Base-by-base conservation (phyloP, 2,888 invertebrate species). In the Keiferia lycopersicella region DNA sequence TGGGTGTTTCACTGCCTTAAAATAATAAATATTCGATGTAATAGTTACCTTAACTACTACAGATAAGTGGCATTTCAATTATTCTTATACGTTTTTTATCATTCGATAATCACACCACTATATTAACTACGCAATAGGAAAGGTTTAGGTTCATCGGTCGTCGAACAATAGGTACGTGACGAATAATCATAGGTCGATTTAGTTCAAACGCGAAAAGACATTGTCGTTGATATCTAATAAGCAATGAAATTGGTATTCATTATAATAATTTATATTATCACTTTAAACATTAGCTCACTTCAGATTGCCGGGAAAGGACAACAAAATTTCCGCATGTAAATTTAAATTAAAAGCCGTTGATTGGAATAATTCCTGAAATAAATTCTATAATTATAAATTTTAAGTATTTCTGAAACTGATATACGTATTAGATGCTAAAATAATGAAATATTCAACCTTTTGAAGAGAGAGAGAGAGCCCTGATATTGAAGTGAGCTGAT, bases 1-100 rank as follows among this genome's bases (percentile, higher is more conserved):
- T 91, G 91, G 91, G 89, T 87, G 88, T 91, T 87, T 91, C 91
- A 91, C 91, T 91, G 91, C 91, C 91, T 91, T 91, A 91, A 89
- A 88, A 77, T 89, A 85, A 87, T 87, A 81, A 81, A 78, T 77
- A 79, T 83, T 87, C 77, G 84, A 78, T 81, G 83, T 90, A 88
- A 89, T 88, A 84, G 84, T 87, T 86, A 87, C 77, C 80, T 84
- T 82, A 87, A 88, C 83, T 88, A 85, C 77, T 88, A 86, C 88
- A 82, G 67, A 83, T 91, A 90, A 89, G 90, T 82, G 84, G 80
- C 83, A 80, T 87, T 84, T 81, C 76, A 81, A 81, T 79, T 79
- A 74, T 80, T 78, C 73, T 79, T 74, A 77, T 80, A 76, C 73
- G 72, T 81, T 83, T 81, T 81, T 76, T 79, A 80, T 78, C 77